Percentiles rank a stretch among this genome's conserved stretches.
These are phyloP conservation scores for Periplaneta americana DNA, from an alignment of 1,140 invertebrate genomes.

Conservation along the genomic window DNA sequence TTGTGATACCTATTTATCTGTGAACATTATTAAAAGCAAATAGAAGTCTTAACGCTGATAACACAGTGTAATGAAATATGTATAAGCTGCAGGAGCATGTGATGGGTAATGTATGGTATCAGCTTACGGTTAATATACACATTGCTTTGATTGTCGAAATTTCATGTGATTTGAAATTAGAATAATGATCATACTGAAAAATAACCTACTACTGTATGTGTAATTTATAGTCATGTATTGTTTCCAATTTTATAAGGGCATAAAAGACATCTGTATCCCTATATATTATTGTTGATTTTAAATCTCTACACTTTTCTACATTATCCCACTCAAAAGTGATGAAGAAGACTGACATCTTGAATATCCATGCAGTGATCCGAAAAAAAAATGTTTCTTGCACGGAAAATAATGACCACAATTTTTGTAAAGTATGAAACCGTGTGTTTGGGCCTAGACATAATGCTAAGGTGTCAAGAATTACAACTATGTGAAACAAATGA, in stretches of 20 bases:
- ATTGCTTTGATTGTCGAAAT: not conserved
- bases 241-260: not conserved
- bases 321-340: not conserved
- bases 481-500: not conserved
- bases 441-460: not conserved
- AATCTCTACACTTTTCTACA: not conserved
- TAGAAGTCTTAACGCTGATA: no score
- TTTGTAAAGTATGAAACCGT: not conserved
- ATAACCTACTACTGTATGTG: not conserved
- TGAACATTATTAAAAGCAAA: no score
- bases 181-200: not conserved
- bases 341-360: not conserved
- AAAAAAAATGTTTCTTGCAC: not conserved
- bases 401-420: not conserved
- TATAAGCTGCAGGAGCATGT: no score
- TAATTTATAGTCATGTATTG: not conserved
- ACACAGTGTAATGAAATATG: no score
- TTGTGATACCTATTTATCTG: no score
- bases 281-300: not conserved
- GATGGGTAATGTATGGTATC: not conserved
- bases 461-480: not conserved
- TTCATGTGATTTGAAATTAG: not conserved
- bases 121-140: not conserved
- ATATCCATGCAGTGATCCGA: not conserved
- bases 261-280: not conserved